Evolutionary conservation across 2,888 invertebrate species (phyloP).

Genomic region (Catonia carolina): DNA sequence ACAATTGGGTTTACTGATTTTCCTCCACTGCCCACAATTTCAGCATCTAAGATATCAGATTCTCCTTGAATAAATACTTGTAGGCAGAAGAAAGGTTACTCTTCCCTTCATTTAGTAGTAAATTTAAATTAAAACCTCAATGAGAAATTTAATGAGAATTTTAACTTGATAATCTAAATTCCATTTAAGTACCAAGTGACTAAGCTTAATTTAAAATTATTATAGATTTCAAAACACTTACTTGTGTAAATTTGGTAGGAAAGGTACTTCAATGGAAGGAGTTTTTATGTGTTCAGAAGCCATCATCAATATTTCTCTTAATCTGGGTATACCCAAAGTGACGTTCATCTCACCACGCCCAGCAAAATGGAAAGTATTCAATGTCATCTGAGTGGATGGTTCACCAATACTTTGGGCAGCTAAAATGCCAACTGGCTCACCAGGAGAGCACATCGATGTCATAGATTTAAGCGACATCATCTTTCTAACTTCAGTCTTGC

Average conservation of each 20-base stretch:
- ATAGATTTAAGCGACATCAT: slow-evolving; percentile 70
- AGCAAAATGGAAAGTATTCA: slow-evolving; percentile 99
- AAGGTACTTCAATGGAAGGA: slow-evolving; percentile 92
- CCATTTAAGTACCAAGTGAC: too few relatives aligned
- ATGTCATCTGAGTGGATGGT: slow-evolving; percentile 99
- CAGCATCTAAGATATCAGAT: too few relatives aligned
- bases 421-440: slow-evolving; percentile 92
- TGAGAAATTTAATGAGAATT: too few relatives aligned
- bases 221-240: too few relatives aligned
- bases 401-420: slow-evolving; percentile 99
- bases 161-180: too few relatives aligned
- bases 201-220: too few relatives aligned
- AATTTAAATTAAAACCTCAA: too few relatives aligned
- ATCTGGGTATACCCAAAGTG: slow-evolving; percentile 95
- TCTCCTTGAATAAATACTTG: too few relatives aligned
- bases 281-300: slow-evolving; percentile 91
- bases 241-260: slow-evolving; percentile 44
- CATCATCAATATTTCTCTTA: slow-evolving; percentile 94
- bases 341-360: slow-evolving; percentile 99
- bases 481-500: slow-evolving; percentile 51
- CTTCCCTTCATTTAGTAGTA: too few relatives aligned
- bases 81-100: too few relatives aligned
- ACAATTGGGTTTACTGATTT: too few relatives aligned
- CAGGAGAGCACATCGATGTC: slow-evolving; percentile 73
- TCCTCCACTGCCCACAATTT: too few relatives aligned